Conservation (phyloP, 2,113 vertebrate genomes). For the Paratilapia polleni region DNA sequence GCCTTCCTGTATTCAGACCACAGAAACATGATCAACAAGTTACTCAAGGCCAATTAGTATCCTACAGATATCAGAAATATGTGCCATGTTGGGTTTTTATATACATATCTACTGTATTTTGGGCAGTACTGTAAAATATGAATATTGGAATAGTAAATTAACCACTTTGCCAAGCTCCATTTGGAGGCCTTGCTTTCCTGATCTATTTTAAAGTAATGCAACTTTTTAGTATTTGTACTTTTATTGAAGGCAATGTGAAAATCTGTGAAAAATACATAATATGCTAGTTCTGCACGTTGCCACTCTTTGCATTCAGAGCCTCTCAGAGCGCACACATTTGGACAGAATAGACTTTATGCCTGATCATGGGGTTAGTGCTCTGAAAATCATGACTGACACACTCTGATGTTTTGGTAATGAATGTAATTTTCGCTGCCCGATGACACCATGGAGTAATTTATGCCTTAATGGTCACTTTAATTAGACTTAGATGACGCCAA, state of each 20-base stretch:
- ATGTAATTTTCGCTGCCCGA: slow-evolving; percentile 44
- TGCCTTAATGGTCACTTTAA: slow-evolving; percentile 64
- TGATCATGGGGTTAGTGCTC: slow-evolving; percentile 17
- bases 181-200: too few species aligned
- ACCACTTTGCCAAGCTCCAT: neutral
- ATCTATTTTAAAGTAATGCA: neutral
- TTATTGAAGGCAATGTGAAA: neutral
- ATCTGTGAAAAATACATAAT: neutral
- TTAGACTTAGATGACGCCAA: slow-evolving; percentile 38
- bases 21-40: neutral
- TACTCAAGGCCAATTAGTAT: neutral
- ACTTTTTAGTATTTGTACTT: neutral
- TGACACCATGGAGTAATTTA: slow-evolving; percentile 50
- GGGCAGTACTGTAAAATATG: neutral
- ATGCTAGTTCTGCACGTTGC: neutral
- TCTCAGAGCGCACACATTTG: neutral
- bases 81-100: neutral
- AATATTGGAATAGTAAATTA: neutral
- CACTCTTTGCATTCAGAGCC: neutral
- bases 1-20: neutral
- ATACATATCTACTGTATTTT: neutral
- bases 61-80: neutral
- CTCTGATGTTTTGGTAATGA: slow-evolving; percentile 48
- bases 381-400: slow-evolving; percentile 59
- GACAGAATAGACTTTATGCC: slow-evolving; percentile 9